phyloP scores from a whole-genome alignment of 1,140 invertebrate species.

The Phortica variegata region DNA sequence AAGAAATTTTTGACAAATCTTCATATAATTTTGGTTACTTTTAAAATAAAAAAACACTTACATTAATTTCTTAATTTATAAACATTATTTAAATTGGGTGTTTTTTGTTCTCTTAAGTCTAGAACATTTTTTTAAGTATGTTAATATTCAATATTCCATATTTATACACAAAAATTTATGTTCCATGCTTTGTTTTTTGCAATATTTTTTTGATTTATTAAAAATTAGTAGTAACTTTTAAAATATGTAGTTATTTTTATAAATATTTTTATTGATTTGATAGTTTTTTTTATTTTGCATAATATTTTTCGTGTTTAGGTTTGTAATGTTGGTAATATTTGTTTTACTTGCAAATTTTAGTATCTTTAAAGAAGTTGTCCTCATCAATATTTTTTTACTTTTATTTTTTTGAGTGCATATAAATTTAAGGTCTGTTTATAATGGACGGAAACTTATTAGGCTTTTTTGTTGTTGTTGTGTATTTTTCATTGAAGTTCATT shows the following conservation, averaged over 20 bases:
- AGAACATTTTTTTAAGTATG: too few species aligned
- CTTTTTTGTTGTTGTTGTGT: constrained; percentile 35
- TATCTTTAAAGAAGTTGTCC: neutral
- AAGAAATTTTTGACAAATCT: too few species aligned
- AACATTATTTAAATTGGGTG: too few species aligned
- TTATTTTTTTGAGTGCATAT: constrained; percentile 40
- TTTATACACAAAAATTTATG: constrained; percentile 1
- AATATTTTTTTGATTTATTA: neutral
- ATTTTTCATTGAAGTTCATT: constrained; percentile 25
- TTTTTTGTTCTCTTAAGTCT: too few species aligned
- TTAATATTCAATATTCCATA: too few species aligned
- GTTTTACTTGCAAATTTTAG: constrained; percentile 1
- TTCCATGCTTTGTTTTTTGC: neutral
- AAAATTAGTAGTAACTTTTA: constrained; percentile 16
- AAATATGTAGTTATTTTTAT: constrained; percentile 10
- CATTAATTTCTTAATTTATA: too few species aligned
- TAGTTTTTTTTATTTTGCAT: constrained; percentile 6
- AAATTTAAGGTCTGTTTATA: constrained; percentile 58
- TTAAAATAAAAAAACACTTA: too few species aligned
- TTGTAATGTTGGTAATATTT: constrained; percentile 1
- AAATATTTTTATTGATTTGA: constrained; percentile 7
- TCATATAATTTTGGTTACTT: too few species aligned
- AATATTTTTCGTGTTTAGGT: too few species aligned
- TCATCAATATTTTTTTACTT: too few species aligned
- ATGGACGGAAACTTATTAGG: constrained; percentile 58